These are phyloP conservation scores for Triplophysa dalaica DNA, from an alignment of 2,113 vertebrate genomes.

Conservation along the genomic window DNA sequence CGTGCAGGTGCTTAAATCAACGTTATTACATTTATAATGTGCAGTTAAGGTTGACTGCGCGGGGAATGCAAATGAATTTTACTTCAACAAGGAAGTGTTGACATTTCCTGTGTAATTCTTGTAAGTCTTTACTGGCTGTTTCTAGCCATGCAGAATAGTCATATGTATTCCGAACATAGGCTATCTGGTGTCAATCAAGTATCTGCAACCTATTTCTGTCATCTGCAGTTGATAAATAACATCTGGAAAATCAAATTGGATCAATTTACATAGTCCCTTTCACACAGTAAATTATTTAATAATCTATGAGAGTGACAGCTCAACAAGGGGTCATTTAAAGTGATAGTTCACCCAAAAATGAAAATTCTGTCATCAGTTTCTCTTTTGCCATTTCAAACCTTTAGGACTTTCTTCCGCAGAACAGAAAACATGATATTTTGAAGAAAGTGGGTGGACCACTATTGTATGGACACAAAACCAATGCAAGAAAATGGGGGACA, in stretches of 20 bases:
- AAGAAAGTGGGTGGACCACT: too few relatives aligned
- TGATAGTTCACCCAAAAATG: too few relatives aligned
- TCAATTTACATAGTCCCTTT: neutral
- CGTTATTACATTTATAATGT: neutral
- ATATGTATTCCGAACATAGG: too few relatives aligned
- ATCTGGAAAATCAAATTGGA: neutral
- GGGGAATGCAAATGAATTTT: neutral
- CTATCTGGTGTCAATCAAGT: neutral
- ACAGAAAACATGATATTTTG: too few relatives aligned
- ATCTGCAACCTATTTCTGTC: neutral
- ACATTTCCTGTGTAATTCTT: conserved; percentile 33
- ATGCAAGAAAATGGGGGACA: too few relatives aligned
- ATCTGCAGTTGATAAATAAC: neutral
- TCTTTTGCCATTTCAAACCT: too few relatives aligned
- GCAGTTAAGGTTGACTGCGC: neutral
- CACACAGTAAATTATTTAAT: neutral
- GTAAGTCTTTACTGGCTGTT: neutral
- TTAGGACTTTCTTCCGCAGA: too few relatives aligned
- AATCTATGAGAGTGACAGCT: neutral
- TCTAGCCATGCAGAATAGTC: neutral
- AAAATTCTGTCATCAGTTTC: too few relatives aligned
- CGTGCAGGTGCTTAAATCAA: conserved; percentile 62
- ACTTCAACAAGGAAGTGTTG: conserved; percentile 47
- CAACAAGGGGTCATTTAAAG: too few relatives aligned
- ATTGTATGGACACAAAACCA: too few relatives aligned